phyloP scores from a whole-genome alignment of 2,888 invertebrate genomes.

The Tipula helvola region DNA sequence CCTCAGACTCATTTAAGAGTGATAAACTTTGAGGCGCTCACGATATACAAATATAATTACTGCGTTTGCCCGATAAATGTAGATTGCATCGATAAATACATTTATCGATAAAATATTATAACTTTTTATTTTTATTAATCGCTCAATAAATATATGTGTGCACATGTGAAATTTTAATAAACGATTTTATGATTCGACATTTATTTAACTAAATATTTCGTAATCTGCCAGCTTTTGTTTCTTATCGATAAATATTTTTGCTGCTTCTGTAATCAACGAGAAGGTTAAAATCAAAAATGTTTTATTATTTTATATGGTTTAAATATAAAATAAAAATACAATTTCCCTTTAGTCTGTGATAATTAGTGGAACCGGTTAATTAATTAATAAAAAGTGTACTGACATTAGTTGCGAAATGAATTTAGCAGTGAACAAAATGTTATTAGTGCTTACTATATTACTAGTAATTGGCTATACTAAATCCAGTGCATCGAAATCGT shows the following conservation, averaged over 20 bases:
- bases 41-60: no score
- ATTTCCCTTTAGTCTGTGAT: background rate
- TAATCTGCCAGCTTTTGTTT: background rate
- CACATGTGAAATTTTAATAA: no score
- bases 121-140: no score
- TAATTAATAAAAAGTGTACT: background rate
- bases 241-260: background rate
- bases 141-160: no score
- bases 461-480: background rate
- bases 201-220: background rate
- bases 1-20: no score
- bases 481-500: background rate
- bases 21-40: no score
- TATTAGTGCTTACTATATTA: background rate
- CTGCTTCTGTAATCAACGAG: background rate
- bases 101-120: no score
- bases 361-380: background rate
- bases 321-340: background rate
- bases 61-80: no score
- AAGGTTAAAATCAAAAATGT: background rate
- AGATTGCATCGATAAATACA: no score
- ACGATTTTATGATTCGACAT: background rate
- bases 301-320: background rate
- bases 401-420: background rate
- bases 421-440: background rate